Conservation (phyloP, 64 coral and sea anemone species). For the Astreopora myriophthalma region DNA sequence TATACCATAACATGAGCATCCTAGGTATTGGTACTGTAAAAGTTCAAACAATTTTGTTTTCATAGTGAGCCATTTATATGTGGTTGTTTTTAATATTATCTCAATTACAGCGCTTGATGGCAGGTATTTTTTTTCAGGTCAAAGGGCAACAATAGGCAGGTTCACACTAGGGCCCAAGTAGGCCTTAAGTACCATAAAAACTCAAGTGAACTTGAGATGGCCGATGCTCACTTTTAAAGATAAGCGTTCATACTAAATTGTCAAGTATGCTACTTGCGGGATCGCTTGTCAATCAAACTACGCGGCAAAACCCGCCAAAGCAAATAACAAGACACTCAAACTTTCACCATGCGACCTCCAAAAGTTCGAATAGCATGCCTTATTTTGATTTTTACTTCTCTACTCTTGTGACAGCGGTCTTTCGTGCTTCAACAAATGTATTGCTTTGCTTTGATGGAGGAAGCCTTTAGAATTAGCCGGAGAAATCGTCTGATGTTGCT, state of each 20-base stretch:
- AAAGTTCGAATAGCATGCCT: neutral
- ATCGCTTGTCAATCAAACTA: conserved; percentile 1
- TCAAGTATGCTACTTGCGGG: neutral
- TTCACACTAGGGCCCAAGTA: neutral
- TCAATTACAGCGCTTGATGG: too few species aligned
- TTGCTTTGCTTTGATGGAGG: neutral
- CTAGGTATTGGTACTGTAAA: too few species aligned
- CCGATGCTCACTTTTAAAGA: neutral
- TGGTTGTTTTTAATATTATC: too few species aligned
- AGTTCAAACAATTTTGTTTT: too few species aligned
- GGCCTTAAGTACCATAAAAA: neutral
- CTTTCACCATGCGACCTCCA: neutral
- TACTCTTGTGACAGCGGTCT: neutral
- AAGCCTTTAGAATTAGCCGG: neutral
- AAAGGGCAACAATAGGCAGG: neutral
- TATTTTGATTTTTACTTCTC: neutral
- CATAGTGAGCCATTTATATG: too few species aligned
- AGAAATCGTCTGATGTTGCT: neutral
- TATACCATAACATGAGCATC: too few species aligned
- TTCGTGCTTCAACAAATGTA: neutral
- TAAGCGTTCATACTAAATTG: neutral
- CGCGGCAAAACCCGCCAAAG: neutral
- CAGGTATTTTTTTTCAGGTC: too few species aligned
- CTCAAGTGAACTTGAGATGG: neutral
- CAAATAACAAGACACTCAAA: neutral